Conservation (phyloP, 92 coral and sea anemone species). For the Palythoa heliodiscus region DNA sequence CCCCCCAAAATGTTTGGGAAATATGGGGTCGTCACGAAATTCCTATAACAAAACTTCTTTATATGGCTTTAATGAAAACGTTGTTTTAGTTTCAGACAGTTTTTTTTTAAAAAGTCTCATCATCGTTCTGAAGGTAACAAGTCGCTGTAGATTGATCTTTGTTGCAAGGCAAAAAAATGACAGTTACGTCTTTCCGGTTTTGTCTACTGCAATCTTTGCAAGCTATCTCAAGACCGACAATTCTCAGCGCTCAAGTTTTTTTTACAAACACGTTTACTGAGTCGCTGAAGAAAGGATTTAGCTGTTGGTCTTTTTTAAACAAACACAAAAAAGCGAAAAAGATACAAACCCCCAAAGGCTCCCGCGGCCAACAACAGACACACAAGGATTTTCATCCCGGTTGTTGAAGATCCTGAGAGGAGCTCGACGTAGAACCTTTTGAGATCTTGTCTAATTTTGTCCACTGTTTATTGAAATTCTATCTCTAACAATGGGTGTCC, state of each 20-base stretch:
- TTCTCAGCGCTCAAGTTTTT: background rate
- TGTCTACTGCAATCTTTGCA: background rate
- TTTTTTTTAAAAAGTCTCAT: too few relatives aligned
- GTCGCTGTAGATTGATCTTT: too few relatives aligned
- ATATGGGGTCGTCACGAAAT: too few relatives aligned
- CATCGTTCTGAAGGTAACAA: too few relatives aligned
- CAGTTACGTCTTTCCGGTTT: background rate
- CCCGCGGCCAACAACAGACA: conserved; percentile 97
- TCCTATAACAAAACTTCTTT: too few relatives aligned
- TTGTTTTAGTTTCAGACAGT: too few relatives aligned
- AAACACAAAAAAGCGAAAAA: background rate
- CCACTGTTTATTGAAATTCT: conserved; percentile 29
- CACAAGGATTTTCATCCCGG: conserved; percentile 65
- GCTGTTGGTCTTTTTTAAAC: background rate
- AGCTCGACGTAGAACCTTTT: background rate
- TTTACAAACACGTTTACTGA: background rate
- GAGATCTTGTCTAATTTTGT: background rate
- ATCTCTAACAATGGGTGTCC: conserved; percentile 32
- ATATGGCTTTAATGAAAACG: too few relatives aligned
- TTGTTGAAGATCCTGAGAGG: conserved; percentile 38
- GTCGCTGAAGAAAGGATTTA: background rate
- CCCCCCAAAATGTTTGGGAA: too few relatives aligned
- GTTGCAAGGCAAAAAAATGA: background rate
- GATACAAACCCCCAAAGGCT: conserved; percentile 90
- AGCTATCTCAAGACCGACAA: background rate